phyloP scores from a whole-genome alignment of 2,113 vertebrate species.

The Danionella cerebrum region DNA sequence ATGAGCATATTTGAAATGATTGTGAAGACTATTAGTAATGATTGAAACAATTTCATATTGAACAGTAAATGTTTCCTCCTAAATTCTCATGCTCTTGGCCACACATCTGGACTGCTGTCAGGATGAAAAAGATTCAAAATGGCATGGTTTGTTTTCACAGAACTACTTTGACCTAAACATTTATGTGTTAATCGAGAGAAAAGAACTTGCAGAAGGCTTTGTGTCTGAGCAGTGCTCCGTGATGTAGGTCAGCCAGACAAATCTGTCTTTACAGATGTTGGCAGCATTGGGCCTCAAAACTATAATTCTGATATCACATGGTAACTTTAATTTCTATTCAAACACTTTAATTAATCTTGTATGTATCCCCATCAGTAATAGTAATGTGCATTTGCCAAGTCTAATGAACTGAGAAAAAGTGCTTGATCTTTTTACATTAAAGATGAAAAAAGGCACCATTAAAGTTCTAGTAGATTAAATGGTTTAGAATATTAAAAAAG shows the following conservation, averaged over 20 bases:
- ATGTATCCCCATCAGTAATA: too few relatives aligned
- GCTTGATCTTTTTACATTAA: too few relatives aligned
- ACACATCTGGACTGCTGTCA: slow-evolving; percentile 7
- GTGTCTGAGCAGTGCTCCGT: background rate
- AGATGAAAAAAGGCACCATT: too few relatives aligned
- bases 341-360: too few relatives aligned
- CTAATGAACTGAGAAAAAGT: too few relatives aligned
- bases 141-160: background rate
- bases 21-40: background rate
- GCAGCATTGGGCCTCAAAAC: too few relatives aligned
- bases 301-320: too few relatives aligned
- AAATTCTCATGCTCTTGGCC: background rate
- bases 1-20: background rate
- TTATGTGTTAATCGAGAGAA: background rate
- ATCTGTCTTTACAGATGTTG: background rate
- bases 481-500: too few relatives aligned
- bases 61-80: background rate
- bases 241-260: background rate
- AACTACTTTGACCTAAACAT: slow-evolving; percentile 6
- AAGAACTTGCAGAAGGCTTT: slow-evolving; percentile 2
- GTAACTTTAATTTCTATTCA: too few relatives aligned
- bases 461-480: too few relatives aligned
- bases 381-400: too few relatives aligned
- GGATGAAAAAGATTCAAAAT: slow-evolving; percentile 6
- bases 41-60: slow-evolving; percentile 2